A percentile compares a stretch with the other conserved stretches of the same genome.
phyloP scores from a whole-genome alignment of 2,797 vertebrate species.

The Coreius guichenoti region DNA sequence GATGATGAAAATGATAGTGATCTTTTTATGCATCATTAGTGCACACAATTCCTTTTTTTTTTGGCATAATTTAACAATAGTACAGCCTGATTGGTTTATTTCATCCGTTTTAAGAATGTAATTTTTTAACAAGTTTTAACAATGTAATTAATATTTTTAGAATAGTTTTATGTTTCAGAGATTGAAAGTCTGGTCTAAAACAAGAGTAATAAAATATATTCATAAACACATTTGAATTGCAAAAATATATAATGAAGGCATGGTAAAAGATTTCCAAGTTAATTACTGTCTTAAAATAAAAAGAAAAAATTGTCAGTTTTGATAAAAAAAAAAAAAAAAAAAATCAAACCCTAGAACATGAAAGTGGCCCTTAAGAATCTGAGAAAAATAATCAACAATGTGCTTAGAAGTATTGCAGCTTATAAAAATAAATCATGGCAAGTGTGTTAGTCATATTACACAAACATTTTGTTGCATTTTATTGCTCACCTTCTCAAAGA shows the following conservation, averaged over 20 bases:
- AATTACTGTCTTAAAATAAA: background rate
- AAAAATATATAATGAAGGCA: background rate
- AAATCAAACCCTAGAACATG: background rate
- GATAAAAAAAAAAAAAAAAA: background rate
- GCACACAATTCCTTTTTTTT: background rate
- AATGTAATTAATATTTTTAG: background rate
- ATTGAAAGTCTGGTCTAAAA: background rate
- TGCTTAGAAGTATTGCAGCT: background rate
- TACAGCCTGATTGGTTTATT: background rate
- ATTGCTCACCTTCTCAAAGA: slow-evolving; percentile 73
- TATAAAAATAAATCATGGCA: background rate
- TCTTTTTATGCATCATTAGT: background rate
- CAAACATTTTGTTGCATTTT: background rate
- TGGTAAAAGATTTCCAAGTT: background rate
- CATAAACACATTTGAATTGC: background rate
- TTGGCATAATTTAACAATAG: background rate
- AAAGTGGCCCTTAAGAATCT: background rate
- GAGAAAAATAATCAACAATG: background rate
- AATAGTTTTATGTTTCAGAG: background rate
- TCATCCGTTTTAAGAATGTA: background rate
- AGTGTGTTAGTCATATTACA: background rate
- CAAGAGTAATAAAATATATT: no score
- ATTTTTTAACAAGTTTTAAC: no score
- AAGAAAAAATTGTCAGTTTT: background rate
- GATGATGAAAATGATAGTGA: background rate